These are phyloP conservation scores for Barnardius zonarius DNA, from an alignment of 2,113 vertebrate genomes.

Conservation along the genomic window DNA sequence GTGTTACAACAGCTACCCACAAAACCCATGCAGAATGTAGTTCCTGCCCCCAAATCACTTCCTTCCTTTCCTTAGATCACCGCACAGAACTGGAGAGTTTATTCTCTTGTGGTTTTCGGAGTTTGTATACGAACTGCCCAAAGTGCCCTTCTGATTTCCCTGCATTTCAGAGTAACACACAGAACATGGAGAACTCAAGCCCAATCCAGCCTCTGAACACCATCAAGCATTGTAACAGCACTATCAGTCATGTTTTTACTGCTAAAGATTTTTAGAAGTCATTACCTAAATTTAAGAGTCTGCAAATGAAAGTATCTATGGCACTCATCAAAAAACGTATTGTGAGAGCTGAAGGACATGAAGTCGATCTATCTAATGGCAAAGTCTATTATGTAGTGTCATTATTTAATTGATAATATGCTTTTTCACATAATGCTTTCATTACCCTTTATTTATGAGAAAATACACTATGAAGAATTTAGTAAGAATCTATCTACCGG, in stretches of 20 bases:
- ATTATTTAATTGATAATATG: background rate
- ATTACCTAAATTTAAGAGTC: background rate
- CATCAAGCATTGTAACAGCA: background rate
- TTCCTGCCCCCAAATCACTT: background rate
- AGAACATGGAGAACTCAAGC: background rate
- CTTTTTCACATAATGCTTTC: background rate
- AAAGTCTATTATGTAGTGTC: background rate
- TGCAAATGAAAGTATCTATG: background rate
- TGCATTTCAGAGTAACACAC: background rate
- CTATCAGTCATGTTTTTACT: background rate
- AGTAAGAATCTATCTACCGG: background rate
- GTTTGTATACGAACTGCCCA: background rate
- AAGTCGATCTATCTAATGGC: background rate
- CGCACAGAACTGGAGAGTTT: background rate
- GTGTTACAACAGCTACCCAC: rapidly evolving
- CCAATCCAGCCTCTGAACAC: background rate
- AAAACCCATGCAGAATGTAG: rapidly evolving
- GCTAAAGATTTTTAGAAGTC: background rate
- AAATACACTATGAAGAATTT: background rate
- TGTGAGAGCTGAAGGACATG: background rate
- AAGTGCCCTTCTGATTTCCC: background rate
- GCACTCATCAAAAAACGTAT: background rate
- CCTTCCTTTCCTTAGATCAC: background rate
- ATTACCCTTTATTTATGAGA: background rate
- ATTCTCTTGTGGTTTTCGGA: background rate